These are phyloP conservation scores for Coremacera marginata DNA, from an alignment of 2,888 invertebrate genomes.

Conservation along the genomic window DNA sequence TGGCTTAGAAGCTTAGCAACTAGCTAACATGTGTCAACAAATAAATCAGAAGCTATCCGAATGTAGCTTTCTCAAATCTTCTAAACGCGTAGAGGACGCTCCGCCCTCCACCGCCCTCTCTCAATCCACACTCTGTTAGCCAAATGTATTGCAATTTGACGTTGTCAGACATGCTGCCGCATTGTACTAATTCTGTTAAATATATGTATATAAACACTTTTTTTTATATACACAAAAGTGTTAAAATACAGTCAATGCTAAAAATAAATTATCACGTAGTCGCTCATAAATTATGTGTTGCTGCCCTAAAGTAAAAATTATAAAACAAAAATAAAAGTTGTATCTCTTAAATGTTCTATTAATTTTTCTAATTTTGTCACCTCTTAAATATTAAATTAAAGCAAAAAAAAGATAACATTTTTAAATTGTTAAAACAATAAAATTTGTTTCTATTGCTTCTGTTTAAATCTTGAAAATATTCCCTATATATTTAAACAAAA, in stretches of 20 bases:
- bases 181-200: background rate
- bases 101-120: background rate
- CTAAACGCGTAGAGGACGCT: background rate
- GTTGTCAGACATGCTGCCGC: constrained; percentile 37
- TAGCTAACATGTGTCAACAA: background rate
- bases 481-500: too few relatives aligned
- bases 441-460: too few relatives aligned
- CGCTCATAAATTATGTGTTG: background rate
- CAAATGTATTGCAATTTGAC: constrained; percentile 3
- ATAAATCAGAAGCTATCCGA: background rate
- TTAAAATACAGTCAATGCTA: constrained; percentile 15
- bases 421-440: background rate
- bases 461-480: too few relatives aligned
- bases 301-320: constrained; percentile 10
- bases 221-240: background rate
- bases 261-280: constrained; percentile 19
- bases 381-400: too few relatives aligned
- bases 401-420: background rate
- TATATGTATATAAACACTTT: too few relatives aligned
- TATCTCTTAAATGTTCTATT: too few relatives aligned
- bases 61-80: background rate
- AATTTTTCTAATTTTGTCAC: too few relatives aligned
- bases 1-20: background rate
- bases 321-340: background rate
- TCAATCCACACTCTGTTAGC: background rate